Conservation (phyloP, 2,888 invertebrate species). For the Vanessa cardui region DNA sequence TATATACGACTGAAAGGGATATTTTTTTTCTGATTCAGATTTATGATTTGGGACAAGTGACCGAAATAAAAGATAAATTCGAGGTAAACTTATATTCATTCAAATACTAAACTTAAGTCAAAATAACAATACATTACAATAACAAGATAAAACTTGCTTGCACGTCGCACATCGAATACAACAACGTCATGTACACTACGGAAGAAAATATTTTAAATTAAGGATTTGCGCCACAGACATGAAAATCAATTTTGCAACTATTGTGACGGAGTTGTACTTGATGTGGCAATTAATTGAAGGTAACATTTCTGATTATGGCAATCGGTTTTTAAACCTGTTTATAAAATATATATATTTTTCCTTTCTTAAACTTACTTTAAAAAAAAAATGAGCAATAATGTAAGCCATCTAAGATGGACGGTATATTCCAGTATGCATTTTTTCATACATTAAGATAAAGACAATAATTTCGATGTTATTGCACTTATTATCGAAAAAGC, state of each 20-base stretch:
- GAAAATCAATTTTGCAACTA: not conserved
- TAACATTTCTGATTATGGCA: conserved; percentile 31
- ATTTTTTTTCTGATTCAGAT: too few species aligned
- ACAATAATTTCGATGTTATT: conserved; percentile 20
- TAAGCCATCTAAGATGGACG: conserved; percentile 25
- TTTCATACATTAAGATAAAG: conserved; percentile 19
- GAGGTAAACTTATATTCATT: conserved; percentile 34
- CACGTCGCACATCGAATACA: conserved; percentile 15
- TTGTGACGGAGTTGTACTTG: conserved; percentile 4
- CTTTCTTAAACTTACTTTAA: conserved; percentile 1
- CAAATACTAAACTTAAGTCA: conserved; percentile 32
- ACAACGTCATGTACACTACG: not conserved
- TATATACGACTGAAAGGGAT: too few species aligned
- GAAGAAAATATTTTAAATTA: not conserved
- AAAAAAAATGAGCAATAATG: conserved; percentile 31
- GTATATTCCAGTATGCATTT: conserved; percentile 12
- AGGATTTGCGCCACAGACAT: not conserved
- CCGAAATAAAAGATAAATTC: conserved; percentile 19
- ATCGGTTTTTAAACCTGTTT: conserved; percentile 21
- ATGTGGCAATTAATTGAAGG: conserved; percentile 15
- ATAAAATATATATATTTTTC: conserved; percentile 4
- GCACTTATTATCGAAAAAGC: conserved; percentile 22
- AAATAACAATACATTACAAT: conserved; percentile 28
- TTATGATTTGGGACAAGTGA: too few species aligned
- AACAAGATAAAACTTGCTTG: conserved; percentile 18